Evolutionary conservation across 2,113 vertebrate species (phyloP).

Genomic region (Istiophorus platypterus): DNA sequence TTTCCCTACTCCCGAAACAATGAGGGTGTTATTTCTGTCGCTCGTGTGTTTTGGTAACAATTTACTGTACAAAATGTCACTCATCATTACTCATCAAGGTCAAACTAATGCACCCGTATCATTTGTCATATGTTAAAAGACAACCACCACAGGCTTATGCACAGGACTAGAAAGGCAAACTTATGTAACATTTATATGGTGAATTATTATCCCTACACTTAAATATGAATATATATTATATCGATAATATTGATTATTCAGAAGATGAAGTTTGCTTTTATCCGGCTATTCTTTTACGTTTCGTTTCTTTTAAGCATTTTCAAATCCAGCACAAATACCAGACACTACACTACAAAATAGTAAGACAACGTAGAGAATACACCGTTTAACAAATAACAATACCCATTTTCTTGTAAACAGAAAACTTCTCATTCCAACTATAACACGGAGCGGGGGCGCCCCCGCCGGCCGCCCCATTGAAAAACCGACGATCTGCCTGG

Average conservation of each 20-base stretch:
- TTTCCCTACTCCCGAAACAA: slow-evolving; percentile 6
- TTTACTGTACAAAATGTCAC: slow-evolving; percentile 14
- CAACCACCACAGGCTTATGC: neutral
- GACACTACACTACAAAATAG: neutral
- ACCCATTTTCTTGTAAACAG: too few species aligned
- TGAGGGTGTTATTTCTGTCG: neutral
- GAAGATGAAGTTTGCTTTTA: too few species aligned
- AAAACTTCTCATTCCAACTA: neutral
- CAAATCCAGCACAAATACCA: too few species aligned
- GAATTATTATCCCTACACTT: neutral
- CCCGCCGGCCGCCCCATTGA: slow-evolving; percentile 41
- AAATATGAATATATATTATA: neutral
- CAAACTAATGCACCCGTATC: neutral
- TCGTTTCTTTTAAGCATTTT: too few species aligned
- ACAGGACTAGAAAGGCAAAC: neutral
- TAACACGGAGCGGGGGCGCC: slow-evolving; percentile 3
- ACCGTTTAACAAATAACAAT: neutral
- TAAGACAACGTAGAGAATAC: neutral
- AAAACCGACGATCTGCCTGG: slow-evolving; percentile 25
- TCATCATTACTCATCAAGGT: slow-evolving; percentile 11
- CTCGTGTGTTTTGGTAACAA: slow-evolving; percentile 1
- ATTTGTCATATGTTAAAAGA: neutral
- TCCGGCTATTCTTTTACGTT: too few species aligned
- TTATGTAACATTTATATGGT: neutral
- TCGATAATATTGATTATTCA: too few species aligned